These are phyloP conservation scores for Onychomys leucogaster DNA, from an alignment of 2,797 vertebrate genomes.

Conservation along the genomic window DNA sequence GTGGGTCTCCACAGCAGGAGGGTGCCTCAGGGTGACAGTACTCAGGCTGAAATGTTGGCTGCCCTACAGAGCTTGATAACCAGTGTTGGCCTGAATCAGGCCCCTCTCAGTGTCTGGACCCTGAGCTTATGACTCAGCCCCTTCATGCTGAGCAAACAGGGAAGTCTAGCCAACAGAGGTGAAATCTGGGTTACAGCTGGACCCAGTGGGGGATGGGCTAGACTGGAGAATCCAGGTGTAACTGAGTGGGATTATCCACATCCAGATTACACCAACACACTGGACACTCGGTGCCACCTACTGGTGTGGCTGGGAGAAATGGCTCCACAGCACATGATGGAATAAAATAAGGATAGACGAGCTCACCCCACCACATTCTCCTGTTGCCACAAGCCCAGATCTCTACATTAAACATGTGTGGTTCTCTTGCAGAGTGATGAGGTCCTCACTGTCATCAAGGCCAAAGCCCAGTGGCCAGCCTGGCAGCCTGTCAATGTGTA, in stretches of 20 bases:
- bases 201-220: neutral
- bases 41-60: neutral
- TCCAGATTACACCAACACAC: neutral
- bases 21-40: neutral
- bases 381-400: neutral
- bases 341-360: rapidly evolving
- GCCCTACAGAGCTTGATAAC: neutral
- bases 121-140: neutral
- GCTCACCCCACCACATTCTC: neutral
- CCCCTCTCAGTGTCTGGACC: neutral
- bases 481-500: slow-evolving; percentile 99
- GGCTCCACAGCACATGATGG: neutral
- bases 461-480: slow-evolving; percentile 99
- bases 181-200: neutral
- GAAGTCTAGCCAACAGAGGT: neutral
- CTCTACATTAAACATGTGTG: slow-evolving; percentile 57
- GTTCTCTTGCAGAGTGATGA: slow-evolving; percentile 94
- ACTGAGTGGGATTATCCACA: neutral
- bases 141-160: neutral
- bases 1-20: neutral
- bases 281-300: neutral
- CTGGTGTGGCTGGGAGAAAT: neutral
- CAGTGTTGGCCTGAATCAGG: neutral
- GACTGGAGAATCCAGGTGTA: neutral
- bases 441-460: slow-evolving; percentile 98